Base-by-base conservation (phyloP, 2,888 invertebrate genomes). In the Amphipoea oculea region DNA sequence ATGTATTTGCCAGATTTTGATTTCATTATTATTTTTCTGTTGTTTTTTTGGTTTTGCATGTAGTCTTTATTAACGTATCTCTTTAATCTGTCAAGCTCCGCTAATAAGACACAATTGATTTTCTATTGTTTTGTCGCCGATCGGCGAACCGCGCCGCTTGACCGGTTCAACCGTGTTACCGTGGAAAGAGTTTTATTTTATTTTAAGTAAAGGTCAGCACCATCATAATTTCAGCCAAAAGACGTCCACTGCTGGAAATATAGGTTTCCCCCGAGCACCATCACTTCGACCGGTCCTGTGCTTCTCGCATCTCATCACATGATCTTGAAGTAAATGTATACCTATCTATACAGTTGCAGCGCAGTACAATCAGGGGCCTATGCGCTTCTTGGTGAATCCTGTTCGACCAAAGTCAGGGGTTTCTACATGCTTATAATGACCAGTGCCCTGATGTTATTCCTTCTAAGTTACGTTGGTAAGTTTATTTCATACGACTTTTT, bases 401-500 rank as follows among this genome's bases (percentile, higher is more conserved):
- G 90, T 73, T 81, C 89, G 1, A 62, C 66, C 0, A 85, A 76
- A 20, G 84, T 89, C 62, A 83, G 85, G 23, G 83, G 82, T 4
- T 83, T 81, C 23, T 90, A 90, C 78, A 82, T 88, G 79, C 84
- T 87, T 9, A 81, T 90, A 36, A 83, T 90, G 82, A 87, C 87
- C 0, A 85, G 88, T 36, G 74, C 79, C 0, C 60, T 87, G 11
- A 86, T 90, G 77, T 70, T 91, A 2, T 81, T 77, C 40, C 73
- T 89, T 45, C 79, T 89, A 20, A 63, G 83, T 69, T 90, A 91
- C 40, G 83, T 90, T 68, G 90, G 91, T 91, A 62, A 79, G 88
- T 86, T 63, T 45, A 4, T 60, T 51, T 45, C 7, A 3, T 12
- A 45, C 45, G 3, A 0, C 29, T 29, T 6, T 42, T 29, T 29